phyloP scores from a whole-genome alignment of 2,888 invertebrate genomes.

The Pristionchus japonicus region DNA sequence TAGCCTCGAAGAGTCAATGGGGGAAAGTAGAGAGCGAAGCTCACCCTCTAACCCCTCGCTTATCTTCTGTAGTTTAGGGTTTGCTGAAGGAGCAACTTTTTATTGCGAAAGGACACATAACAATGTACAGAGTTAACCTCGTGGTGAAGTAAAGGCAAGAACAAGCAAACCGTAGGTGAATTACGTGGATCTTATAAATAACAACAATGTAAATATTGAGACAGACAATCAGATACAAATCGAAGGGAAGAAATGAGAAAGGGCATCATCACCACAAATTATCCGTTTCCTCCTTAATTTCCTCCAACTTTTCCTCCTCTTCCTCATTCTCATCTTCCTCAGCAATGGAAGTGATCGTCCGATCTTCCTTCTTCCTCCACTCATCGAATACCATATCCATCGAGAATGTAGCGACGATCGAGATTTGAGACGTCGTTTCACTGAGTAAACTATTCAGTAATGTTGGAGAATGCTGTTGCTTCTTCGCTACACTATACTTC shows the following conservation, averaged over 20 bases:
- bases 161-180: background rate
- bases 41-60: background rate
- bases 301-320: background rate
- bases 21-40: background rate
- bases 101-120: background rate
- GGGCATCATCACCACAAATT: constrained; percentile 18
- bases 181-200: background rate
- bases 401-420: constrained; percentile 23
- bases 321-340: constrained; percentile 17
- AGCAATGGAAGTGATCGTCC: background rate
- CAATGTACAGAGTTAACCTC: background rate
- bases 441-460: background rate
- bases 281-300: background rate
- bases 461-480: background rate
- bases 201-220: background rate
- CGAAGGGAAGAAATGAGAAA: too few species aligned
- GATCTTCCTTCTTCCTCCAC: constrained; percentile 8
- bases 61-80: constrained; percentile 29
- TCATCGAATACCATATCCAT: constrained; percentile 20
- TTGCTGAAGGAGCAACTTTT: background rate
- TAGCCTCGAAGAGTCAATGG: background rate
- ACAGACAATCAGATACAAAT: too few species aligned
- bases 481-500: too few species aligned
- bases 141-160: background rate
- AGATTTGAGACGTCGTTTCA: constrained; percentile 1